phyloP scores from a whole-genome alignment of 2,888 invertebrate species.

The Sialis fuliginosa region DNA sequence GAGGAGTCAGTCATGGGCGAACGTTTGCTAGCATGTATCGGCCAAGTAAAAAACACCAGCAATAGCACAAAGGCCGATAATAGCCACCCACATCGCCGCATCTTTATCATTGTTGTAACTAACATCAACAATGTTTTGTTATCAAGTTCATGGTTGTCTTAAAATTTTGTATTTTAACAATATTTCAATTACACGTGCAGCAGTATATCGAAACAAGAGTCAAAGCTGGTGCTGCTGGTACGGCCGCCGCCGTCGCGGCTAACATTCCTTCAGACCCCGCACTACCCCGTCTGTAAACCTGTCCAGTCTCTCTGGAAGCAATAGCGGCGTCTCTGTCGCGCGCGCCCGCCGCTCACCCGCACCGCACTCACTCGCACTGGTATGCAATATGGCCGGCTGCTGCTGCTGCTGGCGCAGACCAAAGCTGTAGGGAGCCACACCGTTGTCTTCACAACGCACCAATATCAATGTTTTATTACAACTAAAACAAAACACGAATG shows the following conservation, averaged over 20 bases:
- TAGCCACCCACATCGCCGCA: neutral
- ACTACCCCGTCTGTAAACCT: conserved; percentile 22
- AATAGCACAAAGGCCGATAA: neutral
- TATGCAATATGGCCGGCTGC: conserved; percentile 29
- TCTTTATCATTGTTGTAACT: neutral
- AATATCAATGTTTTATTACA: no score
- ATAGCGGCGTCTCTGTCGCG: conserved; percentile 16
- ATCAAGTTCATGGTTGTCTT: conserved; percentile 2
- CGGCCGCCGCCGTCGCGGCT: conserved; percentile 1
- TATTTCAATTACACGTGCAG: neutral
- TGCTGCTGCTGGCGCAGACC: conserved; percentile 10
- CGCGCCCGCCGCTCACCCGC: conserved; percentile 12
- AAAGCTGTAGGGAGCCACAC: conserved; percentile 17
- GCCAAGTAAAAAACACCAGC: neutral
- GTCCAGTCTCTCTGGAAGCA: conserved; percentile 24
- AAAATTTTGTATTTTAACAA: conserved; percentile 14
- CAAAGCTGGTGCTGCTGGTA: neutral
- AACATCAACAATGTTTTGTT: neutral
- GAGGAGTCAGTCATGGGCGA: neutral
- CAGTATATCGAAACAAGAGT: no score
- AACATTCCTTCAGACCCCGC: conserved; percentile 15
- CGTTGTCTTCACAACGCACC: neutral
- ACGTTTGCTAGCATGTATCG: conserved; percentile 8
- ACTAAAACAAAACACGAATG: no score
- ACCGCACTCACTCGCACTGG: conserved; percentile 23